Evolutionary conservation across 2,888 invertebrate species (phyloP).

Genomic region (Crematogaster levior): DNA sequence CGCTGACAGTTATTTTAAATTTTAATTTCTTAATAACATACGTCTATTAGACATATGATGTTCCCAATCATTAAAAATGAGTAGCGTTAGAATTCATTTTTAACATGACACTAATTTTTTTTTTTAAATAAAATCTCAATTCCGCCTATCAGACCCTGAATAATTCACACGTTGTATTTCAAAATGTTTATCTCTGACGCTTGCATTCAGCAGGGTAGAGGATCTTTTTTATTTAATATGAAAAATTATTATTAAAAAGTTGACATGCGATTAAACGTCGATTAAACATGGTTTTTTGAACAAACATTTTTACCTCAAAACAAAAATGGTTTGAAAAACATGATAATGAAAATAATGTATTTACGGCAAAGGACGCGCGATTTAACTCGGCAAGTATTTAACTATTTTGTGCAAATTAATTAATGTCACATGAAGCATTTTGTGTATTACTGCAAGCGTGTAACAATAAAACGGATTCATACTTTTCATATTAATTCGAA

Average conservation of each 20-base stretch:
- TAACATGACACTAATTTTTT: too few relatives aligned
- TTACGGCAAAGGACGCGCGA: not conserved
- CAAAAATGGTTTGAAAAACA: not conserved
- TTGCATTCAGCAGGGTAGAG: not conserved
- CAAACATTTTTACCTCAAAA: slow-evolving; percentile 12
- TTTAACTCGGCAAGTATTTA: not conserved
- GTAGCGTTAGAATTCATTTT: too few relatives aligned
- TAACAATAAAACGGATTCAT: not conserved
- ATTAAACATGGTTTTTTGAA: not conserved
- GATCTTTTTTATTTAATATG: not conserved
- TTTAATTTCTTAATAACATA: too few relatives aligned
- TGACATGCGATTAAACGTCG: not conserved
- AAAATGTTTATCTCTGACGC: not conserved
- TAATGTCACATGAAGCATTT: not conserved
- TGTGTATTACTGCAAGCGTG: not conserved
- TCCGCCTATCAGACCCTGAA: not conserved
- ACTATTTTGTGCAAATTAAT: slow-evolving; percentile 27
- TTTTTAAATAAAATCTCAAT: too few relatives aligned
- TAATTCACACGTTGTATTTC: not conserved
- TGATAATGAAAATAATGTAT: slow-evolving; percentile 17
- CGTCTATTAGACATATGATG: too few relatives aligned
- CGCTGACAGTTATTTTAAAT: too few relatives aligned
- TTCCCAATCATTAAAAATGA: too few relatives aligned
- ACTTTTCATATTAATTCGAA: slow-evolving; percentile 1
- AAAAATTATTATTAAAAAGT: slow-evolving; percentile 5